These are phyloP conservation scores for Poeciliopsis retropinna DNA, from an alignment of 2,113 vertebrate genomes.

Conservation along the genomic window DNA sequence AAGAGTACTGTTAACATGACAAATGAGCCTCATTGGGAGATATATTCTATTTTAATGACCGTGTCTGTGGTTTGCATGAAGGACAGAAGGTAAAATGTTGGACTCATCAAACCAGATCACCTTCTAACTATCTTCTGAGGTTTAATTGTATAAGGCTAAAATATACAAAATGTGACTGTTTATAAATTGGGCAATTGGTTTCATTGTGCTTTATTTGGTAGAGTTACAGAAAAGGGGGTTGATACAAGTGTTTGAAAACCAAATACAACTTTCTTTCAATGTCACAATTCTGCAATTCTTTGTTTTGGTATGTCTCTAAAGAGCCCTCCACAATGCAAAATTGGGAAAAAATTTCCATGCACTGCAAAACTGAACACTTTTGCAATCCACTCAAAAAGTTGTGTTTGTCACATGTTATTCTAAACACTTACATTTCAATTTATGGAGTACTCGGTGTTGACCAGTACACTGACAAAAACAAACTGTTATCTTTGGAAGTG, in stretches of 20 bases:
- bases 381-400: background rate
- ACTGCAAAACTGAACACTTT: too few relatives aligned
- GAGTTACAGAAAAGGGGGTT: background rate
- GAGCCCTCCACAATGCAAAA: background rate
- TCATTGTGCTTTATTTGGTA: background rate
- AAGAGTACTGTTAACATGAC: background rate
- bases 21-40: background rate
- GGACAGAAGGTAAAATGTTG: too few relatives aligned
- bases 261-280: background rate
- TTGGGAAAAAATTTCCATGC: background rate
- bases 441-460: background rate
- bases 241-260: background rate
- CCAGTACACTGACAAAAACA: constrained; percentile 51
- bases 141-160: background rate
- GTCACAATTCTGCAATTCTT: background rate
- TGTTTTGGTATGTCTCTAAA: background rate
- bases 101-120: background rate
- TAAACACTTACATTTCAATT: constrained; percentile 15
- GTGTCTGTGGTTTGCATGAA: background rate
- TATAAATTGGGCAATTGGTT: background rate
- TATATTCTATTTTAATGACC: background rate
- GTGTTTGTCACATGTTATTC: background rate
- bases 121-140: background rate
- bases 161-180: background rate
- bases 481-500: constrained; percentile 74